Base-by-base conservation (phyloP, 2,113 vertebrate genomes). In the Triplophysa tibetana region DNA sequence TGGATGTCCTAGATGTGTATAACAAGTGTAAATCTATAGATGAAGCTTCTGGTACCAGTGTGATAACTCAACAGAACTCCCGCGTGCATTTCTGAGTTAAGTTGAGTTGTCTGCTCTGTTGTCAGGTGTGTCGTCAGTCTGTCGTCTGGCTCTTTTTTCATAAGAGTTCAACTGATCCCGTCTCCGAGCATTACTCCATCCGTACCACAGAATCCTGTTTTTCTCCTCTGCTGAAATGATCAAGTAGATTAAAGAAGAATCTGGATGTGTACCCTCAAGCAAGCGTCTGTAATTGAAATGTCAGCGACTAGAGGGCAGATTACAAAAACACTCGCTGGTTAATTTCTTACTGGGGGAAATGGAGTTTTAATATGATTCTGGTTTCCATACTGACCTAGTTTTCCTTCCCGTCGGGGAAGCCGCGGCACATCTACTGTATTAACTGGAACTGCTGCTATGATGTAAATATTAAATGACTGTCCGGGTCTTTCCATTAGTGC, bases 281-380 rank as follows among this genome's bases (percentile, higher is more conserved):
- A 74, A 89, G 78, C 84, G 81, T 84, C 83, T 89, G 88, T 90
- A 90, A 92, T 90, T 89, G 88, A 91, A 89, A 88, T 82, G 89
- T 86, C 83, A 83, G 60, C 70, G 81, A 82, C 75, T 77, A 84
- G 69, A 45, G 63, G 24, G 0, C 26, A 77, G 58, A 70, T 58
- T 84, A 73, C 56, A 75, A 69, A 82, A 81, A 77, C 68, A 82
- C 79, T 80, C 19, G 41, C 70, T 80, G 52, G 48, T 80, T 76
- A 85, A 76, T 85, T 81, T 83, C 79, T 82, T 84, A 48, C 56
- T 21, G 81, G 43, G 7, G 78, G 61, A 82, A 85, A 86, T 68
- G 81, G 80, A 74, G 21, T 26, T 43, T 61, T 43, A 60, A 43
- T 41, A 11, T 64, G 61, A 64, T n/a, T 24, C 19, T 65, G 78